Base-by-base conservation (phyloP, 2,888 invertebrate species). In the Drosophila koepferae region DNA sequence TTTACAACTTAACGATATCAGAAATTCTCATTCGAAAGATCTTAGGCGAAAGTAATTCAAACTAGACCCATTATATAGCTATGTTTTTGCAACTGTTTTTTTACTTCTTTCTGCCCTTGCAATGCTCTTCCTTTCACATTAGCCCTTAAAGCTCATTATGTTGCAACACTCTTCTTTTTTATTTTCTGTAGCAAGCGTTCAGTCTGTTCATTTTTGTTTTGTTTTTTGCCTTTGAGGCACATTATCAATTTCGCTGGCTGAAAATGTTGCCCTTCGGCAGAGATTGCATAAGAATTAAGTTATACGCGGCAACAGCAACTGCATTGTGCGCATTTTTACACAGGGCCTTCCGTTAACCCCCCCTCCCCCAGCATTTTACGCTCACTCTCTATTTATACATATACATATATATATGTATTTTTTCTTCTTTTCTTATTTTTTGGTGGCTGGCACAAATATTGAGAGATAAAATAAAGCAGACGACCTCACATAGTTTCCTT, bases 401-500 rank as follows among this genome's bases (percentile, higher is more conserved):
- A n/a, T 18, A 12, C 18, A 12, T 18, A 18, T 53, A 53, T 34
- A 43, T 28, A 60, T 54, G 8, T 16, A 46, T 23, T 46, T 14
- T 9, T 28, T 3, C 23, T 5, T 16, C 8, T 48, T 28, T 12
- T 7, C 60, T 38, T 34, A 44, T 63, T 60, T 74, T 77, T 78
- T 64, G 63, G 84, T 83, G 84, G 36, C 88, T 87, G 82, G 80
- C 72, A 87, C 82, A 80, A 78, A 61, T 74, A 59, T 70, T 74
- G 68, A 68, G 71, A 83, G 80, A 83, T 89, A 74, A 73, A 82
- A 74, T 74, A 73, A 70, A 64, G 77, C 80, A 90, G 89, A 90
- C 90, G 85, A 90, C 85, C 90, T 85, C 90, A 88, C 77, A 86
- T 66, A 67, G 77, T 74, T 90, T 85, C 90, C 90, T 88, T 90